Conservation (phyloP, 2,888 invertebrate species). For the Plagiodera versicolora region DNA sequence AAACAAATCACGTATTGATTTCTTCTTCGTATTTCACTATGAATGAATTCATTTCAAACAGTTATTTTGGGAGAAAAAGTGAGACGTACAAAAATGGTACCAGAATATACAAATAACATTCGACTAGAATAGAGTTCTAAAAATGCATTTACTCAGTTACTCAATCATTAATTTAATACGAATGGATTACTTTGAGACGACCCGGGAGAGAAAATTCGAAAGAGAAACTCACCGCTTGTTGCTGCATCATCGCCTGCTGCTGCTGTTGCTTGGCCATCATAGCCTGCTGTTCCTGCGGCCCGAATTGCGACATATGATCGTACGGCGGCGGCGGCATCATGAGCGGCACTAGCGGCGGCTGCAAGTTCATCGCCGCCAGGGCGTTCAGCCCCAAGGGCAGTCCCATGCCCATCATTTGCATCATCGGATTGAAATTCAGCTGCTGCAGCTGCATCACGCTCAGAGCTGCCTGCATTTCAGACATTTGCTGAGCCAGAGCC, state of each 20-base stretch:
- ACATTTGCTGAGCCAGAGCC: constrained; percentile 73
- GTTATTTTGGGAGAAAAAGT: too few species aligned
- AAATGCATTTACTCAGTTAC: too few species aligned
- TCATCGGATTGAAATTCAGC: constrained; percentile 87
- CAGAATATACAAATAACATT: too few species aligned
- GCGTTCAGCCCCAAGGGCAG: constrained; percentile 79
- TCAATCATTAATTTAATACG: too few species aligned
- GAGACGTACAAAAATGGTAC: too few species aligned
- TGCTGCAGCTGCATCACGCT: constrained; percentile 84
- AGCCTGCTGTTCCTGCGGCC: constrained; percentile 56
- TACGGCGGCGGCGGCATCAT: constrained; percentile 85
- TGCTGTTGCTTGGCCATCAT: constrained; percentile 74
- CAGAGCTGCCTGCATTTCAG: constrained; percentile 82
- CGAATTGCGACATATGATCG: constrained; percentile 67
- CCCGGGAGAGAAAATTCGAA: not conserved
- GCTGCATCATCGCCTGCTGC: constrained; percentile 73
- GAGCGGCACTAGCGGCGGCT: constrained; percentile 86
- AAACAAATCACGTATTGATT: too few species aligned
- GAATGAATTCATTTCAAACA: too few species aligned
- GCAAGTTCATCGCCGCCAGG: constrained; percentile 91
- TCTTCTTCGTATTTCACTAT: too few species aligned
- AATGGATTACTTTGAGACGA: too few species aligned
- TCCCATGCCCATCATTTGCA: constrained; percentile 85
- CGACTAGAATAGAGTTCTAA: too few species aligned
- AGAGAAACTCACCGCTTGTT: constrained; percentile 67